A percentile compares a stretch with the other conserved stretches of the same genome.
These are phyloP conservation scores for Epirrita christyi DNA, from an alignment of 2,888 invertebrate species.

Conservation along the genomic window DNA sequence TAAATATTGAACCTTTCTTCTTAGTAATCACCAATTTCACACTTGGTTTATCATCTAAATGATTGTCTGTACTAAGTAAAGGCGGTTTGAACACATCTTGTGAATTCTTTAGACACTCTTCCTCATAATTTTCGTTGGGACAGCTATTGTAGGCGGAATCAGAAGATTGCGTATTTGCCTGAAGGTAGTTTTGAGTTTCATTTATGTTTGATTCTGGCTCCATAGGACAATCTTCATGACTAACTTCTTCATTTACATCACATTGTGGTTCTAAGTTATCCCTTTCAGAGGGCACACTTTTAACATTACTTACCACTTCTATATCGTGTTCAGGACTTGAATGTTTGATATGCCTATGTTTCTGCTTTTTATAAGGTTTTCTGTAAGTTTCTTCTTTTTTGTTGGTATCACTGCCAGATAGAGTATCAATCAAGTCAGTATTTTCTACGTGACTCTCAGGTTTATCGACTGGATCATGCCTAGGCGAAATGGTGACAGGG, in stretches of 20 bases:
- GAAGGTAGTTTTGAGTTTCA: constrained; percentile 62
- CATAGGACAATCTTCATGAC: constrained; percentile 48
- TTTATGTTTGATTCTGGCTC: constrained; percentile 51
- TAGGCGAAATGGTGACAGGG: constrained; percentile 39
- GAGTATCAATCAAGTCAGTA: constrained; percentile 67
- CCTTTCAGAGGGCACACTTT: constrained; percentile 38
- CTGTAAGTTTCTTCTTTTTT: constrained; percentile 59
- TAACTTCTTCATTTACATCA: constrained; percentile 42
- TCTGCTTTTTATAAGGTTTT: constrained; percentile 66
- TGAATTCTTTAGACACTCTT: constrained; percentile 65
- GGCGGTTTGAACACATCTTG: constrained; percentile 79
- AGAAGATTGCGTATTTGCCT: constrained; percentile 65
- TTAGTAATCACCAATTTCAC: constrained; percentile 90
- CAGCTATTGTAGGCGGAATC: constrained; percentile 79
- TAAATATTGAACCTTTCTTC: constrained; percentile 96
- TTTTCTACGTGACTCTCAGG: constrained; percentile 59
- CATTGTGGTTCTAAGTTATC: constrained; percentile 22
- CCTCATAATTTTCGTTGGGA: constrained; percentile 75
- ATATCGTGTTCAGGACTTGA: constrained; percentile 59
- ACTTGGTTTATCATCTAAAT: constrained; percentile 80
- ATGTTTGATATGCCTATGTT: constrained; percentile 61
- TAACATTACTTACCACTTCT: constrained; percentile 41
- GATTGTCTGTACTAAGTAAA: constrained; percentile 65
- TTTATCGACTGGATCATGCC: constrained; percentile 46
- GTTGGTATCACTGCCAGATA: constrained; percentile 61